Base-by-base conservation (phyloP, 2,113 vertebrate genomes). In the Daphoenositta chrysoptera region DNA sequence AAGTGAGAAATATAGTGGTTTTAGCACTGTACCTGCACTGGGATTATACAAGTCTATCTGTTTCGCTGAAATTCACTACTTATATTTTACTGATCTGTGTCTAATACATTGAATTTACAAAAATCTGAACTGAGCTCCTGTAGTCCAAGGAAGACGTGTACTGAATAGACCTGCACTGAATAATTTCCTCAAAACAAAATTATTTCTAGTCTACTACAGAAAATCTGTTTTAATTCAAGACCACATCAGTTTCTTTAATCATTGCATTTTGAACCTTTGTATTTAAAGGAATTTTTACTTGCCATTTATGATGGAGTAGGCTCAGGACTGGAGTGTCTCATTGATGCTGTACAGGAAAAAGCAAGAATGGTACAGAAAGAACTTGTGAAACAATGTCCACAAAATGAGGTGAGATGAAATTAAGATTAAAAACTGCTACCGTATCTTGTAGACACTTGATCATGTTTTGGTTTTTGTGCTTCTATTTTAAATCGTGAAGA, bases 241-340 rank as follows among this genome's bases (percentile, higher is more conserved):
- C 13, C 13, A 4, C 33, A 23, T 63, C 13, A 33, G 4, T 75
- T 86, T 30, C 8, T 90, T 56, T 71, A 85, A 87, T 33, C 11
- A 4, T 28, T 56, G 6, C 22, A 9, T 71, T 77, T 89, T 68
- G 40, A 82, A 90, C 27, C 5, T 37, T 80, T 96, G 15, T 95
- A 93, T 96, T 94, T 98, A 98, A 97, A 96, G 45, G 98, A 98
- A 2, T 76, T 98, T 18, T 3, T 95, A 66, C 70, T 17, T 71
- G 96, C 96, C 37, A 20, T 99, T 93, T 96, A 95, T 84, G 98
- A 98, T 23, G 99, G 99, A 69, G 78, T 97, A 35, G 44, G 53
- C 57, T 96, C 92, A n/a, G 99, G 99, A 28, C 30, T 99, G 77
- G 75, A 91, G 26, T 97, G 96, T 64, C 98, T 99, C 7, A 54